phyloP scores from a whole-genome alignment of 2,888 invertebrate species.

The Lithophane socia region DNA sequence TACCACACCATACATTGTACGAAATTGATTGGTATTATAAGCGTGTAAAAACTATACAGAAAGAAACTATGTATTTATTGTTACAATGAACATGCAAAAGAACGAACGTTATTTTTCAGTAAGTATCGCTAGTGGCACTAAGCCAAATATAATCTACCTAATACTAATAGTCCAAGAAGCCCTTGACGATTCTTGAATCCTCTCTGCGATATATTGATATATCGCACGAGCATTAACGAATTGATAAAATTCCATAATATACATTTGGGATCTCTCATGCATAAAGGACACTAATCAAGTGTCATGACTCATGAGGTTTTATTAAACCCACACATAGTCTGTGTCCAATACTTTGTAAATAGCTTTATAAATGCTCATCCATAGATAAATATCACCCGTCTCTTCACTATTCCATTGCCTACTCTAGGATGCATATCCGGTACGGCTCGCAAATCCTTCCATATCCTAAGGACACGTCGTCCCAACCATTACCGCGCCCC shows the following conservation, averaged over 20 bases:
- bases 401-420: too few species aligned
- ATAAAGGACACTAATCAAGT: constrained; percentile 1
- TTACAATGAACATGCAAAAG: neutral
- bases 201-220: too few species aligned
- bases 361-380: too few species aligned
- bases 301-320: neutral
- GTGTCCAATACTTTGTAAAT: neutral
- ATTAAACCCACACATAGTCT: neutral
- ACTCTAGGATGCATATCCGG: too few species aligned
- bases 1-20: constrained; percentile 25
- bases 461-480: too few species aligned
- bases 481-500: too few species aligned
- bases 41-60: constrained; percentile 14
- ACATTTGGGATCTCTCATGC: neutral
- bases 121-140: neutral
- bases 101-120: neutral
- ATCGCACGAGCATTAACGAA: too few species aligned
- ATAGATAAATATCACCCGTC: too few species aligned
- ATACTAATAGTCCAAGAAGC: neutral
- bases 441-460: too few species aligned
- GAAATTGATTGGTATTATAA: constrained; percentile 44
- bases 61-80: neutral
- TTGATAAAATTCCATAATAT: neutral
- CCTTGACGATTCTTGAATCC: too few species aligned
- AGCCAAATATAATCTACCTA: too few species aligned